phyloP scores from a whole-genome alignment of 2,888 invertebrate genomes.

The Allolobophora icterica region DNA sequence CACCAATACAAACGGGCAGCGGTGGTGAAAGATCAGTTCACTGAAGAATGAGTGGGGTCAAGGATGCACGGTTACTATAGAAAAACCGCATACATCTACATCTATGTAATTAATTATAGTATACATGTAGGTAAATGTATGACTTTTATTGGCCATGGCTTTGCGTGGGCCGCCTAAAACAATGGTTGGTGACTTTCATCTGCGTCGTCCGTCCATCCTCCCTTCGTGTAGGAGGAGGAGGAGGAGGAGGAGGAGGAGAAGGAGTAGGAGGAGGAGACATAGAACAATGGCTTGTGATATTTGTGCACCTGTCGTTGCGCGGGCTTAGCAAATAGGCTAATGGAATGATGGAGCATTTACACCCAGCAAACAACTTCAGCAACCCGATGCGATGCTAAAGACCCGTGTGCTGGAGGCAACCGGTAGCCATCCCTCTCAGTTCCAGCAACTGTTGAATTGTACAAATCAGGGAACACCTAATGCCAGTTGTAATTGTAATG shows the following conservation, averaged over 20 bases:
- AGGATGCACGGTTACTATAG: too few species aligned
- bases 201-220: too few species aligned
- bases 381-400: background rate
- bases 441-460: background rate
- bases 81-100: too few species aligned
- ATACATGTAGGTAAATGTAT: too few species aligned
- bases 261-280: background rate
- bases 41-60: too few species aligned
- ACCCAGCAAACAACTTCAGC: background rate
- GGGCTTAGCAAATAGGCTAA: background rate
- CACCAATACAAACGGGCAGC: too few species aligned
- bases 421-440: background rate
- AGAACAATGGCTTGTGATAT: background rate
- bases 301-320: background rate
- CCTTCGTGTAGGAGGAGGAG: too few species aligned
- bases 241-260: background rate
- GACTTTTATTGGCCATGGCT: background rate
- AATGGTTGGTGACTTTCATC: background rate
- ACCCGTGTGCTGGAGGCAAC: background rate
- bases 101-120: too few species aligned
- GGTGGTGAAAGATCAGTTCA: too few species aligned
- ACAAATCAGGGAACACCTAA: background rate
- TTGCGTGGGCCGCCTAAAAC: background rate
- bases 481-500: background rate
- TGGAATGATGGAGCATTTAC: conserved; percentile 5